Base-by-base conservation (phyloP, 2,113 vertebrate species). In the Cyprinodon variegatus region DNA sequence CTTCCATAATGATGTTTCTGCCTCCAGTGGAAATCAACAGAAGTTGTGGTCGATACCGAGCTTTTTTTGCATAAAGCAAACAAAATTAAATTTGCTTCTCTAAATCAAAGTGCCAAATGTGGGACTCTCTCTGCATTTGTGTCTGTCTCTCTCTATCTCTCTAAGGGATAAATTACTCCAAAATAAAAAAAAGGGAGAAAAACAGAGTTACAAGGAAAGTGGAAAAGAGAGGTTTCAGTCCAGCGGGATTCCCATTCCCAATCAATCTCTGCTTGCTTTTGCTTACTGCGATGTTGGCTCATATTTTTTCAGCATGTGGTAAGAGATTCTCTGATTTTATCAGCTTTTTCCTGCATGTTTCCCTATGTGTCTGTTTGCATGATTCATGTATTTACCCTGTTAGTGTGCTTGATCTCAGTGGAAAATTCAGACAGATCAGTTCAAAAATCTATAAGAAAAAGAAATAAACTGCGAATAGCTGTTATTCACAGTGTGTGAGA, bases 41-140 rank as follows among this genome's bases (percentile, higher is more conserved):
- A 94, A 96, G 95, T 95, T 94, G 91, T 95, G 95, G 94, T 95
- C 93, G 93, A 94, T 93, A 94, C 94, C 91, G 93, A 93, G 72
- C 79, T 79, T 96, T 96, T 77, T 96, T 96, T 96, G 96, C 96
- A 97, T 97, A 96, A 97, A 96, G 95, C 96, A 98, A 98, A 97
- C 96, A 97, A 96, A 97, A 97, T 97, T 97, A 96, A 96, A 97
- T 98, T 98, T 96, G 95, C 95, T 96, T 95, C 93, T 92, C 96
- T 96, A 96, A 98, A 97, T 97, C 96, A 96, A 96, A 97, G 96
- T 46, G 88, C 81, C 83, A 87, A 91, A 89, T 84, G 70, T 89
- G 79, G 61, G 95, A 96, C 95, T 94, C 67, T 59, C 67, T 68
- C 43, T 41, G 61, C 46, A 41, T 81, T 74, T 81, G 65, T 88